Percentiles rank a stretch among this genome's conserved stretches.
Evolutionary conservation across 2,797 vertebrate genomes (phyloP).

Genomic region (Allobates femoralis): DNA sequence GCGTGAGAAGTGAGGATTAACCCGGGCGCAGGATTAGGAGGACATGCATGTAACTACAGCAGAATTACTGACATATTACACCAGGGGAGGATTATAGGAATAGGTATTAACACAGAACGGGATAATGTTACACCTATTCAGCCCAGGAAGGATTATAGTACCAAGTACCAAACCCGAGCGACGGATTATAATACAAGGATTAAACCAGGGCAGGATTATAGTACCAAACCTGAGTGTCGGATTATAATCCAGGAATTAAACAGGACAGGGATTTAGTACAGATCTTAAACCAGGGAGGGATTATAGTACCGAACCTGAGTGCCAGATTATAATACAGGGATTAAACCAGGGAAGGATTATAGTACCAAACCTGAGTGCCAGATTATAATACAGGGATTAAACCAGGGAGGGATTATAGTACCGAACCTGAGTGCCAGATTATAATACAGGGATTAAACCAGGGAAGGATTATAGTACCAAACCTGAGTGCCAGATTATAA

Average conservation of each 20-base stretch:
- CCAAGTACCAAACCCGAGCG: conserved; percentile 12
- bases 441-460: no score
- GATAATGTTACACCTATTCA: background rate
- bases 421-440: no score
- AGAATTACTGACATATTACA: conserved; percentile 9
- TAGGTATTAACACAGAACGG: conserved; percentile 7
- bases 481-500: no score
- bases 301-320: no score
- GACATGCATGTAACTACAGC: conserved; percentile 9
- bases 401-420: no score
- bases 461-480: no score
- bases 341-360: background rate
- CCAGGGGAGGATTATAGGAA: conserved; percentile 5
- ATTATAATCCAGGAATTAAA: background rate
- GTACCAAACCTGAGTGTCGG: background rate
- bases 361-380: no score
- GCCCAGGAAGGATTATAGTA: conserved; percentile 15
- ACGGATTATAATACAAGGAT: background rate
- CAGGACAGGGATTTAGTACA: background rate
- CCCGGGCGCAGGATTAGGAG: background rate
- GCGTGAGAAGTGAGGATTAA: background rate
- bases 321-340: background rate
- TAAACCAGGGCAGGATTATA: conserved; percentile 1
- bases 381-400: no score
- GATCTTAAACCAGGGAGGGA: background rate